A percentile compares a stretch with the other conserved stretches of the same genome.
Conservation (phyloP, 2,113 vertebrate genomes). For the Varanus komodoensis region DNA sequence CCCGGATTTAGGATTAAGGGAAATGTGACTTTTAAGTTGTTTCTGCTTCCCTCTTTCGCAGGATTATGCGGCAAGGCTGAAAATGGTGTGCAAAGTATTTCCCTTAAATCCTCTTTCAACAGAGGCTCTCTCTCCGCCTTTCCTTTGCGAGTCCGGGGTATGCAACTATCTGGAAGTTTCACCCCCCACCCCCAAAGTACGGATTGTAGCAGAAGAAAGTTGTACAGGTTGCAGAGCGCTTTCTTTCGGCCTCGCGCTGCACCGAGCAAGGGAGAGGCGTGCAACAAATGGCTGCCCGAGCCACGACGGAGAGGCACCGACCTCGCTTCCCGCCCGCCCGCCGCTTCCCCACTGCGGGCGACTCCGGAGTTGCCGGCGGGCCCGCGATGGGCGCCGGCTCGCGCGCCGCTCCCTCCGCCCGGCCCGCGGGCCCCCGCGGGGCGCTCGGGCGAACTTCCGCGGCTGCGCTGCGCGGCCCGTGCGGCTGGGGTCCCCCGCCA, state of each 20-base stretch:
- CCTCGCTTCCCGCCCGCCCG: too few species aligned
- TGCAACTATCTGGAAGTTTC: conserved; percentile 59
- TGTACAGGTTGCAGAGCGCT: conserved; percentile 17
- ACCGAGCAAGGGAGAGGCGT: background rate
- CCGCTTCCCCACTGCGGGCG: background rate
- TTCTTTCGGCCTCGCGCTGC: background rate
- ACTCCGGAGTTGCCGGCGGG: background rate
- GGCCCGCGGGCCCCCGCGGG: too few species aligned
- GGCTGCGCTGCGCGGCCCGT: background rate
- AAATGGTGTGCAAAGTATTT: conserved; percentile 76
- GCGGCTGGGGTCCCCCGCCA: background rate
- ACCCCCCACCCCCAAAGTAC: conserved; percentile 39
- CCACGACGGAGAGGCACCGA: too few species aligned
- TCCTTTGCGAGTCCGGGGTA: conserved; percentile 64
- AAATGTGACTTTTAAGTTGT: conserved; percentile 86
- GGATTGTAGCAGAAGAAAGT: conserved; percentile 30
- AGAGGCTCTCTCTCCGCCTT: conserved; percentile 14
- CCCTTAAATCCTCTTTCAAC: conserved; percentile 77
- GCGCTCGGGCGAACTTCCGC: too few species aligned
- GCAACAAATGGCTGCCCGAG: background rate
- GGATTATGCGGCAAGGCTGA: conserved; percentile 78
- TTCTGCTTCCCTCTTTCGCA: conserved; percentile 77
- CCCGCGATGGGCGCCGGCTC: too few species aligned
- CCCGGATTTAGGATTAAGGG: conserved; percentile 82
- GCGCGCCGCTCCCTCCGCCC: too few species aligned